Evolutionary conservation across 2,113 vertebrate species (phyloP).

Genomic region (Thamnophis sirtalis): DNA sequence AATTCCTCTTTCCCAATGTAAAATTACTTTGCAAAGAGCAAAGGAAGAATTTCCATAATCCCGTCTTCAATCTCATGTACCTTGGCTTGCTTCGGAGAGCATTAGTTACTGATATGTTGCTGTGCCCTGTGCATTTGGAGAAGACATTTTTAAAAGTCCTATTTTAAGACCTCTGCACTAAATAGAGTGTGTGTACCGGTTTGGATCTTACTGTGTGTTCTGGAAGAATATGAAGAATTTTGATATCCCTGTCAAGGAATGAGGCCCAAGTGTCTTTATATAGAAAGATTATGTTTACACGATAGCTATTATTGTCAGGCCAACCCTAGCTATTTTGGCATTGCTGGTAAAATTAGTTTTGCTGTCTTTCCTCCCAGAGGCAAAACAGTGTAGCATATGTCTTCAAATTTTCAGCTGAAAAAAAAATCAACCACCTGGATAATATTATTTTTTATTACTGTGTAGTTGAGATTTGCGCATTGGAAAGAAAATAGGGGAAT

Average conservation of each 20-base stretch:
- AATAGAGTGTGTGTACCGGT: background rate
- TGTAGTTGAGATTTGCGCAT: background rate
- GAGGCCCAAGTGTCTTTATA: conserved; percentile 6
- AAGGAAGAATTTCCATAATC: background rate
- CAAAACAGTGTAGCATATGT: background rate
- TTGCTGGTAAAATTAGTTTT: conserved; percentile 26
- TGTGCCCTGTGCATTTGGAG: background rate
- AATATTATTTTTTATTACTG: background rate
- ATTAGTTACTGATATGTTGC: background rate
- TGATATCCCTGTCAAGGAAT: background rate
- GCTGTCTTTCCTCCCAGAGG: background rate
- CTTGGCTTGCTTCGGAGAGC: background rate
- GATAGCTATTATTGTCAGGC: conserved; percentile 20
- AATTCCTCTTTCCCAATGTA: background rate
- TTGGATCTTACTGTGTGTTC: background rate
- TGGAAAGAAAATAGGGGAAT: background rate
- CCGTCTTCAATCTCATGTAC: background rate
- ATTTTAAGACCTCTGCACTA: background rate
- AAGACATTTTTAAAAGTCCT: background rate
- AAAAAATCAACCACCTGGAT: background rate
- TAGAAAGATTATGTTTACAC: conserved; percentile 3
- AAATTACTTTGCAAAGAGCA: background rate
- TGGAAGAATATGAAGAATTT: conserved; percentile 11
- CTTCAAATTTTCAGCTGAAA: background rate
- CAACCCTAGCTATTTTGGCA: conserved; percentile 24